Percentiles rank a stretch among this genome's conserved stretches.
Conservation (phyloP, 2,888 invertebrate species). For the Lingula anatina region DNA sequence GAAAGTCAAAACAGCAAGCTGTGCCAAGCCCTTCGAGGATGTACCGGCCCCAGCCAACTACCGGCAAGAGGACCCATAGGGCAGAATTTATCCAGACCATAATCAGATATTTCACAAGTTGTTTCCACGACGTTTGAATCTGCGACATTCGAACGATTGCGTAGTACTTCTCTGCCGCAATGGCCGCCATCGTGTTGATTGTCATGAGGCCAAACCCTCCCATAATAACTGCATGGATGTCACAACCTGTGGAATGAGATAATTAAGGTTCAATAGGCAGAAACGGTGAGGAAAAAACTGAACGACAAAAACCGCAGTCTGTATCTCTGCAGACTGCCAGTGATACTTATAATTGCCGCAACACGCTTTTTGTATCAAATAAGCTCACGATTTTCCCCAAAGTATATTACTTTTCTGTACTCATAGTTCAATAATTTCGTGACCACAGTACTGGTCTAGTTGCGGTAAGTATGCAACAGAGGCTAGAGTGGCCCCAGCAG, state of each 20-base stretch:
- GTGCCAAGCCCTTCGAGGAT: constrained; percentile 19
- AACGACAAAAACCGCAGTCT: too few relatives aligned
- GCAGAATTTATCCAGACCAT: constrained; percentile 20
- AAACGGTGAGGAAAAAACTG: too few relatives aligned
- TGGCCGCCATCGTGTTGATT: constrained; percentile 22
- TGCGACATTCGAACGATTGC: constrained; percentile 14
- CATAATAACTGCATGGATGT: constrained; percentile 18
- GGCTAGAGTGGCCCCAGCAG: too few relatives aligned
- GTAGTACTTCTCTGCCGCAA: constrained; percentile 21
- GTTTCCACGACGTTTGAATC: constrained; percentile 7
- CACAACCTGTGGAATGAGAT: constrained; percentile 25
- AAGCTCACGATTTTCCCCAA: too few relatives aligned
- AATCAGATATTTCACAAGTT: constrained; percentile 2
- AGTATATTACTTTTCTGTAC: too few relatives aligned
- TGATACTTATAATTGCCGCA: too few relatives aligned
- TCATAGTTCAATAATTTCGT: too few relatives aligned
- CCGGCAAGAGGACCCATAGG: constrained; percentile 16
- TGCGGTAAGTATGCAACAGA: too few relatives aligned
- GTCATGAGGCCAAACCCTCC: constrained; percentile 21
- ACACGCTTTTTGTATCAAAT: too few relatives aligned
- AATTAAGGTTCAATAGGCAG: too few relatives aligned
- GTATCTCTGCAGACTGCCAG: too few relatives aligned
- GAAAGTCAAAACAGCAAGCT: constrained; percentile 27
- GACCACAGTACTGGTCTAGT: too few relatives aligned
- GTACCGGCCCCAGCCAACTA: constrained; percentile 22